Evolutionary conservation across 2,888 invertebrate genomes (phyloP).

Genomic region (Hetaerina titia): DNA sequence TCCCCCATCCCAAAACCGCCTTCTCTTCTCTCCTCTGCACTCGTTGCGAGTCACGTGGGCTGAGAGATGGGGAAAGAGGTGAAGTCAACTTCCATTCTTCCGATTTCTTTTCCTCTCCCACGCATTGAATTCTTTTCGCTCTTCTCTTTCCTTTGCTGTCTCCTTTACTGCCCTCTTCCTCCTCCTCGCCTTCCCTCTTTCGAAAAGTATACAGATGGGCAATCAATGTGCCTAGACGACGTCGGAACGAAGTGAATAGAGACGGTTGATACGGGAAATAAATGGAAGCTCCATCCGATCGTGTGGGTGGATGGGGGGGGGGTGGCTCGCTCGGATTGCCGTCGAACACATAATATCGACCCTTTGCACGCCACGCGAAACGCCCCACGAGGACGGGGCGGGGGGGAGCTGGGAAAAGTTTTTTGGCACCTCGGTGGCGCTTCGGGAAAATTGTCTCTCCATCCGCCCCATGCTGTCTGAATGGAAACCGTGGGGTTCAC

Average conservation of each 20-base stretch:
- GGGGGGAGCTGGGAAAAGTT: not conserved
- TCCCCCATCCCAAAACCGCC: not conserved
- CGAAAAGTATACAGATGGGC: not conserved
- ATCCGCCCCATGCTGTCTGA: not conserved
- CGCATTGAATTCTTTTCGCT: not conserved
- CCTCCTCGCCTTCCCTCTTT: not conserved
- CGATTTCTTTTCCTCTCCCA: not conserved
- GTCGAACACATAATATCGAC: not conserved
- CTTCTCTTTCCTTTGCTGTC: not conserved
- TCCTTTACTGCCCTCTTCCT: not conserved
- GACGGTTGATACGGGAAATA: not conserved
- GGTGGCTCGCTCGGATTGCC: not conserved
- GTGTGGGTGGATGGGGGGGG: no score
- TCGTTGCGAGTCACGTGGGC: not conserved
- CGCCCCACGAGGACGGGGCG: not conserved
- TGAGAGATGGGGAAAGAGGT: no score
- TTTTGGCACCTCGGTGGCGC: not conserved
- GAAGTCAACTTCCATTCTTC: not conserved
- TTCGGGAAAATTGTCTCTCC: not conserved
- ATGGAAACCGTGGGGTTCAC: not conserved
- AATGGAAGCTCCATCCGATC: not conserved
- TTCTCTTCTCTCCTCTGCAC: not conserved
- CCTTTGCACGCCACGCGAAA: not conserved
- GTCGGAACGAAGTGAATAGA: not conserved
- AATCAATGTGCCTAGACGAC: constrained; percentile 26